Base-by-base conservation (phyloP, 1,140 invertebrate species). In the Scaptodrosophila lebanonensis region DNA sequence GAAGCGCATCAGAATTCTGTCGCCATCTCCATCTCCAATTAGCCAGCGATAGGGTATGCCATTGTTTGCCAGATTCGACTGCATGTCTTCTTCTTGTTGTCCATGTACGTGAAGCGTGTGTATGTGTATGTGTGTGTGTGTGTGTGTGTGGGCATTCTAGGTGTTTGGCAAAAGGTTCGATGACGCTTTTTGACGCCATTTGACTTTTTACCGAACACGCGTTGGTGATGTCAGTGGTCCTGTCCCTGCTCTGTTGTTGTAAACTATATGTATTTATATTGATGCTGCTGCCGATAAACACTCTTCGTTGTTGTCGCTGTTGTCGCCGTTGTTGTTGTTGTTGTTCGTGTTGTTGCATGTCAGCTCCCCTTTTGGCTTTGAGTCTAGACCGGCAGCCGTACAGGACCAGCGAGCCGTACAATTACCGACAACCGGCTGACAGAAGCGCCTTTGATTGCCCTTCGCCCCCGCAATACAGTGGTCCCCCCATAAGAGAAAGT, bases 101-200 rank as follows among this genome's bases (percentile, higher is more conserved):
- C n/a, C n/a, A n/a, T n/a, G n/a, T n/a, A n/a, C n/a, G 42, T 45
- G 20, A 25, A 33, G 50, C 49, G 38, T 49, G 54, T 38, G 43
- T 29, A 20, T 11, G 27, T 9, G 12, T 1, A 29, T 13, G 4
- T 22, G 11, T 9, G 9, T 25, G 3, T 25, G 22, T 25, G 22
- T 25, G 22, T 25, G 22, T 25, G 22, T 30, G n/a, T 30, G 39
- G 32, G 15, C 8, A 8, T 25, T 25, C 22, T 25, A 42, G 16
- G 42, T 16, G 38, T 29, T 30, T 50, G 53, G 45, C 45, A 44
- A 16, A 63, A 47, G 35, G 44, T 54, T 57, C 52, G 64, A 51
- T 69, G 65, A 67, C 62, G 72, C 60, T 54, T 68, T 77, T 62
- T 79, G 73, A 77, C 45, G 73, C 67, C 67, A 65, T 77, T 77